Conservation (phyloP, 1,140 invertebrate genomes). For the Bombus balteatus region DNA sequence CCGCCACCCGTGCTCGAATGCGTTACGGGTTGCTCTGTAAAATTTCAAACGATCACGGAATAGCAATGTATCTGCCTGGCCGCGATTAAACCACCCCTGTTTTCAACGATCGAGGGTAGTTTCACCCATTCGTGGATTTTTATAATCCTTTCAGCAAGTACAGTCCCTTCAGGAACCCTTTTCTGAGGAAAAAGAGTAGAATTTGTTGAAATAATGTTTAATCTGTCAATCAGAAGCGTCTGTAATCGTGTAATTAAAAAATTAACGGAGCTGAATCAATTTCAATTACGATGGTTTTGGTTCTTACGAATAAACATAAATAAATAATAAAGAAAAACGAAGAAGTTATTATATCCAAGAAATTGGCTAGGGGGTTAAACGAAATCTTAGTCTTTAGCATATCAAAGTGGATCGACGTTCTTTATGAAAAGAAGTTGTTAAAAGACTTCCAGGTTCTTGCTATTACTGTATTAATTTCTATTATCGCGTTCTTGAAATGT, state of each 20-base stretch:
- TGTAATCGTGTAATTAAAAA: not conserved
- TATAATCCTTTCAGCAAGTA: not conserved
- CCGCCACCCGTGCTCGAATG: conserved; percentile 5
- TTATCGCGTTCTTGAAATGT: not conserved
- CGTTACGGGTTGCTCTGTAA: conserved; percentile 17
- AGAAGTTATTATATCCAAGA: too few relatives aligned
- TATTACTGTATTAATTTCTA: not conserved
- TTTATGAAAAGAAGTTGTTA: not conserved
- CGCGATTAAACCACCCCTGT: not conserved
- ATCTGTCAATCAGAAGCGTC: too few relatives aligned
- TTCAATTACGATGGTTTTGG: not conserved
- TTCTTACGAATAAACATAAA: too few relatives aligned
- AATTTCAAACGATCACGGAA: conserved; percentile 47
- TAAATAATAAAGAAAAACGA: not conserved
- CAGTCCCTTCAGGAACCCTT: too few relatives aligned
- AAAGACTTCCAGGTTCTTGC: not conserved
- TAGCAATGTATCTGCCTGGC: not conserved
- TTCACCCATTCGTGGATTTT: not conserved
- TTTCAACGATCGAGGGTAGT: not conserved
- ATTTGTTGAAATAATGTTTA: not conserved
- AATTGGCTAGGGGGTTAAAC: not conserved
- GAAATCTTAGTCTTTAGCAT: not conserved
- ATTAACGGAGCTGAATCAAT: not conserved
- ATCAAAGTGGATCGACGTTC: too few relatives aligned
- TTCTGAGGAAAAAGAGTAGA: not conserved